Base-by-base conservation (phyloP, 1,140 invertebrate genomes). In the Venturia canescens region DNA sequence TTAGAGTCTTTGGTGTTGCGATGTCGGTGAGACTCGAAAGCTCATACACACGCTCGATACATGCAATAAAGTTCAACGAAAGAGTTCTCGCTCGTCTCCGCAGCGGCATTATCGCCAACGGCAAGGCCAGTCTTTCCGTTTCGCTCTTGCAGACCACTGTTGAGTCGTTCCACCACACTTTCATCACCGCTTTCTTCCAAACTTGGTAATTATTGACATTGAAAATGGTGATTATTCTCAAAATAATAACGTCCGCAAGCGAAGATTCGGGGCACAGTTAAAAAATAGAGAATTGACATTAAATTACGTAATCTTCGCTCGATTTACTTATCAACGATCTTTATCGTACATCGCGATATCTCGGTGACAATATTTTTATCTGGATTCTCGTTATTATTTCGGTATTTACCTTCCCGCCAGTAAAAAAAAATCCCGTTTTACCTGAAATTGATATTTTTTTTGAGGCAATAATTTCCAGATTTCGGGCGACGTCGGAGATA, bases 121-220 rank as follows among this genome's bases (percentile, higher is more conserved):
- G 21, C 16, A 23, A 63, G 60, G 60, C 23, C 60, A 63, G 60
- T 63, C 60, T 63, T 63, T 27, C 60, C 60, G 60, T 63, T 63
- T 44, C 60, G 60, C 13, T 63, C 11, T 26, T 63, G 3, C 60
- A 23, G 60, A 63, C 0, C 60, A 13, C n/a, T 23, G 60, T 23
- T 13, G 27, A 63, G 0, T 63, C 21, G n/a, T 26, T 63, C 27
- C 15, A 15, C 60, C 60, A 63, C 60, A 23, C 27, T 53, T 53
- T 53, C 48, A 53, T 63, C 23, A 2, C 3, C 60, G 6, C 9
- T 3, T 23, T 15, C 26, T 63, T 63, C 60, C 0, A 26, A 27
- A 63, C 23, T 63, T 26, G 60, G 23, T 26, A 26, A 63, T 63
- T 63, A 63, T 63, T 53, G n/a, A 44, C 0, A 44, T 44, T 3